A percentile compares a stretch with the other conserved stretches of the same genome.
Evolutionary conservation across 2,113 vertebrate genomes (phyloP).

Genomic region (Circaetus gallicus): DNA sequence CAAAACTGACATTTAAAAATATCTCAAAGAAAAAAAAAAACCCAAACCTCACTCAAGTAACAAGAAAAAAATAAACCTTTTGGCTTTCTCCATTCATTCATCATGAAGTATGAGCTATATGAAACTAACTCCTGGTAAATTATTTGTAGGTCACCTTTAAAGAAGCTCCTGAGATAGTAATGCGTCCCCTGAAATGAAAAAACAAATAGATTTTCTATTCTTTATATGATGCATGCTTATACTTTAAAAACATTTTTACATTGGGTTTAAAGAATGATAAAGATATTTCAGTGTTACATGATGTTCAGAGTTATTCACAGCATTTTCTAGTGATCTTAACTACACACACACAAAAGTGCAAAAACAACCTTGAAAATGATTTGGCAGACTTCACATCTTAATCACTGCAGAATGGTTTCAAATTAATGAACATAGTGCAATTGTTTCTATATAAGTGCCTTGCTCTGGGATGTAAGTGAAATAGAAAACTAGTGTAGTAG

Average conservation of each 20-base stretch:
- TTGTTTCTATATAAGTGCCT: conserved; percentile 54
- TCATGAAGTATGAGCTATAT: neutral
- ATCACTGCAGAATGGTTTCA: conserved; percentile 54
- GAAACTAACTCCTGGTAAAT: neutral
- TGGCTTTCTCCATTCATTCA: neutral
- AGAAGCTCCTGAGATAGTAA: neutral
- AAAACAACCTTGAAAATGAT: conserved; percentile 51
- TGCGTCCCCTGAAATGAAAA: neutral
- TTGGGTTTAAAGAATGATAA: conserved; percentile 10
- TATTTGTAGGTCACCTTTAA: conserved; percentile 18
- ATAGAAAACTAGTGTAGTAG: neutral
- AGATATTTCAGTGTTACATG: neutral
- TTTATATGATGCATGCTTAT: neutral
- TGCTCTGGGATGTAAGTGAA: neutral
- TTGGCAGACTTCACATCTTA: conserved; percentile 49
- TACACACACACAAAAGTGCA: conserved; percentile 32
- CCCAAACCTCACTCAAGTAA: neutral
- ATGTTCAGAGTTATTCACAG: neutral
- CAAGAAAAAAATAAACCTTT: neutral
- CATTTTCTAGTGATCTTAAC: neutral
- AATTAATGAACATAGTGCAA: conserved; percentile 58
- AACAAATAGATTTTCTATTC: neutral
- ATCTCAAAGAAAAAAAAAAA: neutral
- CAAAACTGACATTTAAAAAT: neutral
- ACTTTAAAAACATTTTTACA: conserved; percentile 7